Evolutionary conservation across 2,113 vertebrate species (phyloP).

Genomic region (Gnathonemus longibarbis): DNA sequence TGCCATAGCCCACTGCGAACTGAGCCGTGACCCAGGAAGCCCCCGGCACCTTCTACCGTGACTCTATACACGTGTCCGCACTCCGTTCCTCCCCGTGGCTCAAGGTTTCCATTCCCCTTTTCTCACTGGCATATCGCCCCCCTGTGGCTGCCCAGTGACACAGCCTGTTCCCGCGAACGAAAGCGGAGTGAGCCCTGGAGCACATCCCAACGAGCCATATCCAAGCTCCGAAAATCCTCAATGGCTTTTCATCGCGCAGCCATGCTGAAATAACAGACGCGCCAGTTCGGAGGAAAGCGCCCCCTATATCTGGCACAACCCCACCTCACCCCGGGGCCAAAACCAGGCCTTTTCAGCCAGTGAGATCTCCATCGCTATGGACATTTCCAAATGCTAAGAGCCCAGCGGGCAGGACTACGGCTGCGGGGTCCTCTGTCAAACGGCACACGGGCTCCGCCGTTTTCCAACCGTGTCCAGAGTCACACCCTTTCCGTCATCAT

Average conservation of each 20-base stretch:
- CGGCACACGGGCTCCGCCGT: not conserved
- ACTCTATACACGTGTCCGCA: not conserved
- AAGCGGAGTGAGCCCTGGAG: not conserved
- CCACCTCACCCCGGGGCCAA: not conserved
- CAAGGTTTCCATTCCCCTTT: not conserved
- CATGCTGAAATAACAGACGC: not conserved
- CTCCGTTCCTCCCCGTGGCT: not conserved
- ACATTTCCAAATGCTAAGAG: not conserved
- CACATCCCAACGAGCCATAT: not conserved
- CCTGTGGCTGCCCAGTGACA: not conserved
- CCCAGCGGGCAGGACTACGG: not conserved
- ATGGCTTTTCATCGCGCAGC: not conserved
- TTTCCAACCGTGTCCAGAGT: not conserved
- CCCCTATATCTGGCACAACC: not conserved
- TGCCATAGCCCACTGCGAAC: not conserved
- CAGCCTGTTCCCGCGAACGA: not conserved
- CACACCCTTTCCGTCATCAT: not conserved
- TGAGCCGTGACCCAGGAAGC: not conserved
- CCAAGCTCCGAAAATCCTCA: not conserved
- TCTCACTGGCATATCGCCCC: not conserved
- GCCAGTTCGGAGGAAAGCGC: not conserved
- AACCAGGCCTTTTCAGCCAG: not conserved
- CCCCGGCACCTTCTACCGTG: not conserved
- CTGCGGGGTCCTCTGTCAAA: not conserved
- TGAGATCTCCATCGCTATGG: not conserved